Percentiles rank a stretch among this genome's conserved stretches.
phyloP scores from a whole-genome alignment of 2,888 invertebrate genomes.

The Heliconius ismenius region DNA sequence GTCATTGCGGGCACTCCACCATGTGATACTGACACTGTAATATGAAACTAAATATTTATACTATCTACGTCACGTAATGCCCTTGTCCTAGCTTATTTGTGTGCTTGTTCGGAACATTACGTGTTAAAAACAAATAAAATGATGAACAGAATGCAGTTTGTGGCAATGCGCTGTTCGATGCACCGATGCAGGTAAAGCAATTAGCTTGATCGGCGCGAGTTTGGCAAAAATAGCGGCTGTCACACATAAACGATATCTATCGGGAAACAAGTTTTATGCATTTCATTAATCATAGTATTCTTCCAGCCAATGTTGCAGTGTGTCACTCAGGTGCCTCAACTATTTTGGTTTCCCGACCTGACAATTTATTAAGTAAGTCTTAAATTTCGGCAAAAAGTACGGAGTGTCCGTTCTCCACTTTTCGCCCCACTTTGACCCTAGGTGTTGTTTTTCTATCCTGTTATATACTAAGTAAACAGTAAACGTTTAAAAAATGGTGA shows the following conservation, averaged over 20 bases:
- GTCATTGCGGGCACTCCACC: neutral
- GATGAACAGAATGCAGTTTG: neutral
- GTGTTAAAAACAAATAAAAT: too few relatives aligned
- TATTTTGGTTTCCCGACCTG: too few relatives aligned
- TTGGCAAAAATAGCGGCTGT: neutral
- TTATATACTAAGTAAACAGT: too few relatives aligned
- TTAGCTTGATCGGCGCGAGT: neutral
- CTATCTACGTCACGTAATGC: neutral
- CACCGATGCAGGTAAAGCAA: constrained; percentile 18
- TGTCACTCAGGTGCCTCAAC: too few relatives aligned
- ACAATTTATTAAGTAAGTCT: neutral
- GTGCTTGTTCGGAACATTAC: too few relatives aligned
- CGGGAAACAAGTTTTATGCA: neutral
- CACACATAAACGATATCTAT: neutral
- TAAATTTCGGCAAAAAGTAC: neutral
- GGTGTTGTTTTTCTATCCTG: too few relatives aligned
- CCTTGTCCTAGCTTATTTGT: neutral
- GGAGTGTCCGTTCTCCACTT: too few relatives aligned
- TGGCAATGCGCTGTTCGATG: neutral
- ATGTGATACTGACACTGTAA: neutral
- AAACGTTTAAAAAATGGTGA: too few relatives aligned
- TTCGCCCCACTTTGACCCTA: too few relatives aligned
- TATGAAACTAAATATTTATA: constrained; percentile 9
- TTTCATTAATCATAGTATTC: neutral
- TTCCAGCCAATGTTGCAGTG: too few relatives aligned